Percentiles rank a stretch among this genome's conserved stretches.
Conservation (phyloP, 2,113 vertebrate species). For the Sylvilagus bachmani region DNA sequence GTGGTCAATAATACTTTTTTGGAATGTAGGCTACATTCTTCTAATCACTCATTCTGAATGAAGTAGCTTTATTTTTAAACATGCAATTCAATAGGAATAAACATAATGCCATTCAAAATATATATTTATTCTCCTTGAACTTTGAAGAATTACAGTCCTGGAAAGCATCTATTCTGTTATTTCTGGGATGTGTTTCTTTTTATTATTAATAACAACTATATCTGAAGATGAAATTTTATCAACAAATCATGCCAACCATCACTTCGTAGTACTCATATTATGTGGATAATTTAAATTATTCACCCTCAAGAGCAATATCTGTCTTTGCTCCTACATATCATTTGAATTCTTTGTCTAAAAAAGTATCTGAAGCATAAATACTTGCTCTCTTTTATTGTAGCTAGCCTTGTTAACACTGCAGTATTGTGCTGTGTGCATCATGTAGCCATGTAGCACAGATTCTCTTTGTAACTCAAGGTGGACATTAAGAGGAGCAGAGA, state of each 20-base stretch:
- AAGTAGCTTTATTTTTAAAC: slow-evolving; percentile 66
- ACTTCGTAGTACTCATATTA: background rate
- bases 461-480: background rate
- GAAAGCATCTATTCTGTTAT: no score
- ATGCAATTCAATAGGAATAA: slow-evolving; percentile 41
- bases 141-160: background rate
- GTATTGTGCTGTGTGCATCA: background rate
- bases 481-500: background rate
- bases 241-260: background rate
- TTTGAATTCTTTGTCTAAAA: background rate
- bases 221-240: background rate
- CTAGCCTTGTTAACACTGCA: background rate
- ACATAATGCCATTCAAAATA: slow-evolving; percentile 37
- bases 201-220: background rate
- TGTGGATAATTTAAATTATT: background rate
- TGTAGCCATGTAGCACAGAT: background rate
- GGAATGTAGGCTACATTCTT: slow-evolving; percentile 63
- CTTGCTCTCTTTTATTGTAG: background rate
- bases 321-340: background rate
- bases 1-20: slow-evolving; percentile 75
- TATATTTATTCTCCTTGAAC: background rate
- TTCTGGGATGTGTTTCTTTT: background rate
- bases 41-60: slow-evolving; percentile 73
- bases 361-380: background rate
- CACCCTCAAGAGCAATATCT: background rate